Percentiles rank a stretch among this genome's conserved stretches.
Conservation (phyloP, 2,888 invertebrate genomes). For the Chymomyza procnemis region DNA sequence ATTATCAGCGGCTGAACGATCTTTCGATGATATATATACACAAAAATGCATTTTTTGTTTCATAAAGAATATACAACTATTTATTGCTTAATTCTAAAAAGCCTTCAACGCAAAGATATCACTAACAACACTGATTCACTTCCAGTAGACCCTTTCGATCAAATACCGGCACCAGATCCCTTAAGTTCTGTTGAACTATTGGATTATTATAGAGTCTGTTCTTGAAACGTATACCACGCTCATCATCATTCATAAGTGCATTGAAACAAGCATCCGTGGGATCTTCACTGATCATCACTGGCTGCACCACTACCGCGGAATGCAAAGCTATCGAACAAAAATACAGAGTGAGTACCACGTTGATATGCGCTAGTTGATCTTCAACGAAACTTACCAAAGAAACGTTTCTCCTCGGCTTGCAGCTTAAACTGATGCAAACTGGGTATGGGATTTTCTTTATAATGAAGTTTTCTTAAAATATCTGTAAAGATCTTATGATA, state of each 20-base stretch:
- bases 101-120: background rate
- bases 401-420: constrained; percentile 69
- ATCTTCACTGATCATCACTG: constrained; percentile 74
- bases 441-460: constrained; percentile 66
- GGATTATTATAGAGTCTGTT: constrained; percentile 72
- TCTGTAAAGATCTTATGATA: constrained; percentile 68
- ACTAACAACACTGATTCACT: constrained; percentile 53
- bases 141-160: constrained; percentile 75
- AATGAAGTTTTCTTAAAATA: constrained; percentile 63
- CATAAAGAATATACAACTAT: background rate
- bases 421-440: constrained; percentile 68
- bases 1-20: too few relatives aligned
- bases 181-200: constrained; percentile 73
- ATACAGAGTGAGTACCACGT: background rate
- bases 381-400: constrained; percentile 64
- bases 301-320: constrained; percentile 72
- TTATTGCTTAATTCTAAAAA: background rate
- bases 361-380: background rate
- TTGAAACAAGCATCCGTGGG: constrained; percentile 76
- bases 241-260: constrained; percentile 75
- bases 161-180: constrained; percentile 71
- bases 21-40: too few relatives aligned
- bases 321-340: constrained; percentile 72
- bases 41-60: background rate
- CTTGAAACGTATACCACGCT: constrained; percentile 73